These are phyloP conservation scores for Perca schrenkii DNA, from an alignment of 2,113 vertebrate species.

Conservation along the genomic window DNA sequence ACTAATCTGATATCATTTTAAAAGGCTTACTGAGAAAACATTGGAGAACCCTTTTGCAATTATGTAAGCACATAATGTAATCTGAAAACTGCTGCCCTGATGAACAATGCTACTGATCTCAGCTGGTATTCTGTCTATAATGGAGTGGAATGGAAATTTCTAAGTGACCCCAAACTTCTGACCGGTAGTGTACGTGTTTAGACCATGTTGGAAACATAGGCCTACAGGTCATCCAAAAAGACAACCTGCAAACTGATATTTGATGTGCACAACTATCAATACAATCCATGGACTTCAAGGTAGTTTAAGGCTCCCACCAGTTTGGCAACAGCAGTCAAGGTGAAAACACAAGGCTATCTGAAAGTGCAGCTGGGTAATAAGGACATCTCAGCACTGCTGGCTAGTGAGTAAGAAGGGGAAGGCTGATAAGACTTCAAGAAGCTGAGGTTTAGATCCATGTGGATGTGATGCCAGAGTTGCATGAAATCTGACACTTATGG, in stretches of 20 bases:
- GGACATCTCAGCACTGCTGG: background rate
- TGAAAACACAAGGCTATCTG: slow-evolving; percentile 16
- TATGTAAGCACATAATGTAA: too few relatives aligned
- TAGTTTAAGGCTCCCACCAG: background rate
- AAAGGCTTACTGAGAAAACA: too few relatives aligned
- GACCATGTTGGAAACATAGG: background rate
- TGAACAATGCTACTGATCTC: too few relatives aligned
- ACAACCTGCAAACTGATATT: background rate
- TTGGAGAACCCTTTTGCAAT: too few relatives aligned
- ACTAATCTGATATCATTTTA: too few relatives aligned
- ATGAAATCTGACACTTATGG: slow-evolving; percentile 38
- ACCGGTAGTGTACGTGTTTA: background rate
- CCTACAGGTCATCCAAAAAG: background rate
- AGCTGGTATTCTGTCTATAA: too few relatives aligned
- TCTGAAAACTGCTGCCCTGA: too few relatives aligned
- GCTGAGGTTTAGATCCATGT: slow-evolving; percentile 17
- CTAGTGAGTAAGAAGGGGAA: background rate
- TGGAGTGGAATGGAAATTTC: too few relatives aligned
- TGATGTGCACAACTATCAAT: background rate
- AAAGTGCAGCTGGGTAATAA: slow-evolving; percentile 12
- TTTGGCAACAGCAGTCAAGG: slow-evolving; percentile 10
- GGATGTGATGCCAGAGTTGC: slow-evolving; percentile 28
- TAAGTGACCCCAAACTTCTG: too few relatives aligned
- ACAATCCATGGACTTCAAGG: background rate
- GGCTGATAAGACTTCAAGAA: background rate